phyloP scores from a whole-genome alignment of 2,797 vertebrate genomes.

The Syndactyla subalaris region DNA sequence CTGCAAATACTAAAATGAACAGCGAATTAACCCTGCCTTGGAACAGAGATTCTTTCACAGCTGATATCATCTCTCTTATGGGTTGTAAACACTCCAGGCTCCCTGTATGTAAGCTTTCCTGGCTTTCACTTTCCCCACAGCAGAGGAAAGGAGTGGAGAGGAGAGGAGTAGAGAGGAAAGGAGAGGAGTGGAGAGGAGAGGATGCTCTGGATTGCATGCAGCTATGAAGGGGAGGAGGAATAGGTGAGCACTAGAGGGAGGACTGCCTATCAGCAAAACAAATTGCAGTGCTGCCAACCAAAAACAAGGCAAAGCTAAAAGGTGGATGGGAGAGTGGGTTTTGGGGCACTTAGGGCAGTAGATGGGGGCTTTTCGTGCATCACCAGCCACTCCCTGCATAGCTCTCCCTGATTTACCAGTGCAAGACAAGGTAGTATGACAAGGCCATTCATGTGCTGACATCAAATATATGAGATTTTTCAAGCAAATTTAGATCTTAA shows the following conservation, averaged over 20 bases:
- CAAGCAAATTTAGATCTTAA: slow-evolving; percentile 78
- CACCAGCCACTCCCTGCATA: slow-evolving; percentile 40
- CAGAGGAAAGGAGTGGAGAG: slow-evolving; percentile 19
- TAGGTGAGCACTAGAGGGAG: slow-evolving; percentile 60
- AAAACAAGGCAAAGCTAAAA: slow-evolving; percentile 53
- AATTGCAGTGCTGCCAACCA: not conserved
- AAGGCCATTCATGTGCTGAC: slow-evolving; percentile 74
- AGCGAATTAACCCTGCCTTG: slow-evolving; percentile 79
- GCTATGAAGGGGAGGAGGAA: slow-evolving; percentile 62
- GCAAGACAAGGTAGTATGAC: slow-evolving; percentile 60
- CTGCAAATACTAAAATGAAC: slow-evolving; percentile 78
- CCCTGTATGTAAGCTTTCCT: slow-evolving; percentile 63
- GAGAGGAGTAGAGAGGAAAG: not conserved
- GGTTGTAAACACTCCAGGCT: slow-evolving; percentile 72
- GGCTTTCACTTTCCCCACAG: slow-evolving; percentile 56
- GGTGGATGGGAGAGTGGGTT: not conserved
- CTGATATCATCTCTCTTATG: slow-evolving; percentile 73
- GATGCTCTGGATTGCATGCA: slow-evolving; percentile 54
- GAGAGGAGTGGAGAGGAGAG: not conserved
- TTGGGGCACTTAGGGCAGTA: not conserved
- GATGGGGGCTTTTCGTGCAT: not conserved
- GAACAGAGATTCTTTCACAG: slow-evolving; percentile 77
- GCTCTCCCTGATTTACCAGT: slow-evolving; percentile 34
- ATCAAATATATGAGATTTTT: slow-evolving; percentile 75
- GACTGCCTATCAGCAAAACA: slow-evolving; percentile 46